phyloP scores from a whole-genome alignment of 2,888 invertebrate species.

The Amphipoea oculea region DNA sequence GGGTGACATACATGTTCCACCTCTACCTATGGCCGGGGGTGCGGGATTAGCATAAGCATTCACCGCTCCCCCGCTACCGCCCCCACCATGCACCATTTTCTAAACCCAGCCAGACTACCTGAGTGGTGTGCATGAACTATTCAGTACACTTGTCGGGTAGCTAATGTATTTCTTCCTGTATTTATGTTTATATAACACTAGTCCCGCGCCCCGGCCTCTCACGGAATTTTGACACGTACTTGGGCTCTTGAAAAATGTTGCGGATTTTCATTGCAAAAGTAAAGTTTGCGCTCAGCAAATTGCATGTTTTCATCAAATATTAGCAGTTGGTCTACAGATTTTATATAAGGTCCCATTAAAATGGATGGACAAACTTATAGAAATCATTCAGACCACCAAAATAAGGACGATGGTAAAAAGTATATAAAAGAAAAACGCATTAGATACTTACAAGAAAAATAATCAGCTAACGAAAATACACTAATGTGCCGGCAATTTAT shows the following conservation, averaged over 20 bases:
- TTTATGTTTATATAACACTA: constrained; percentile 67
- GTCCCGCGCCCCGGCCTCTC: constrained; percentile 38
- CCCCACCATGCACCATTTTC: background rate
- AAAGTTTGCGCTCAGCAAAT: background rate
- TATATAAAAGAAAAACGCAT: too few species aligned
- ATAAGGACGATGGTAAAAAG: too few species aligned
- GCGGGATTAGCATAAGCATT: too few species aligned
- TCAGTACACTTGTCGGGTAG: constrained; percentile 74
- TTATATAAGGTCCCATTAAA: background rate
- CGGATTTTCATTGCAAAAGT: background rate
- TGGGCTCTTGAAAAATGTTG: constrained; percentile 9
- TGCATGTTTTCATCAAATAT: background rate
- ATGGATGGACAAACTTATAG: too few species aligned
- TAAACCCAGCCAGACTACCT: constrained; percentile 59
- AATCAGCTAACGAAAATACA: too few species aligned
- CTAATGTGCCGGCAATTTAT: too few species aligned
- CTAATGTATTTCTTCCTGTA: constrained; percentile 78
- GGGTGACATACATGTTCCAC: too few species aligned
- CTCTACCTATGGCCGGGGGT: too few species aligned
- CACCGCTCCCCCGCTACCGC: constrained; percentile 36
- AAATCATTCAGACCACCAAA: too few species aligned
- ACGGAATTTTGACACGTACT: constrained; percentile 51
- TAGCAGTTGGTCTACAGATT: background rate
- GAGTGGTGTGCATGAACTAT: constrained; percentile 81
- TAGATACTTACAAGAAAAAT: too few species aligned